Conservation (phyloP, 2,113 vertebrate species). For the Cyprinodon tularosa region DNA sequence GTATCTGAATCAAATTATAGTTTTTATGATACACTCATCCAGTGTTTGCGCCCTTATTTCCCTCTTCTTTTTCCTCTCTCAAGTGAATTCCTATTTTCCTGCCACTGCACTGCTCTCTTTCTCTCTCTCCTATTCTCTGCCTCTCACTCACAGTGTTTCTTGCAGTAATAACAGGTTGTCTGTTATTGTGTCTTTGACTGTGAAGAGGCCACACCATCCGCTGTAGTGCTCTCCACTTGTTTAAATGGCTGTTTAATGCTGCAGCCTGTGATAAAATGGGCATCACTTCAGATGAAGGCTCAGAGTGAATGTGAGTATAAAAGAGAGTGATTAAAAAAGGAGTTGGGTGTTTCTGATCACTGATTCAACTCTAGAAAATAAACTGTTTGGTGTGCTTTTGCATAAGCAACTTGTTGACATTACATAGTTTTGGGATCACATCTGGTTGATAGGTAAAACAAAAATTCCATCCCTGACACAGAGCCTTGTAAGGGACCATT, state of each 20-base stretch:
- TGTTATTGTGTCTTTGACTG: slow-evolving; percentile 70
- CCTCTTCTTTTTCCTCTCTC: slow-evolving; percentile 41
- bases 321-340: slow-evolving; percentile 13
- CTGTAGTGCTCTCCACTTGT: slow-evolving; percentile 68
- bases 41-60: slow-evolving; percentile 24
- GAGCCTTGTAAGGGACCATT: too few species aligned
- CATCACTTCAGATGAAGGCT: slow-evolving; percentile 66
- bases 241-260: slow-evolving; percentile 65
- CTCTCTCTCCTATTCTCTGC: slow-evolving; percentile 3
- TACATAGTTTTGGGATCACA: background rate
- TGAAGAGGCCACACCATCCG: slow-evolving; percentile 64
- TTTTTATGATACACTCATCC: slow-evolving; percentile 60
- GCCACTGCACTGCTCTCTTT: slow-evolving; percentile 16
- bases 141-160: slow-evolving; percentile 11
- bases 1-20: slow-evolving; percentile 62
- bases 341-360: slow-evolving; percentile 34
- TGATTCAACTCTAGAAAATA: slow-evolving; percentile 31
- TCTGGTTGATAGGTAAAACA: too few species aligned
- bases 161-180: slow-evolving; percentile 70
- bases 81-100: slow-evolving; percentile 53
- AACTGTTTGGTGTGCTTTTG: slow-evolving; percentile 8
- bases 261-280: slow-evolving; percentile 53
- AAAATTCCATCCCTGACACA: too few species aligned
- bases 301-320: slow-evolving; percentile 28
- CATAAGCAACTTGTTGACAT: slow-evolving; percentile 16